phyloP scores from a whole-genome alignment of 2,113 vertebrate genomes.

The Furnarius figulus region DNA sequence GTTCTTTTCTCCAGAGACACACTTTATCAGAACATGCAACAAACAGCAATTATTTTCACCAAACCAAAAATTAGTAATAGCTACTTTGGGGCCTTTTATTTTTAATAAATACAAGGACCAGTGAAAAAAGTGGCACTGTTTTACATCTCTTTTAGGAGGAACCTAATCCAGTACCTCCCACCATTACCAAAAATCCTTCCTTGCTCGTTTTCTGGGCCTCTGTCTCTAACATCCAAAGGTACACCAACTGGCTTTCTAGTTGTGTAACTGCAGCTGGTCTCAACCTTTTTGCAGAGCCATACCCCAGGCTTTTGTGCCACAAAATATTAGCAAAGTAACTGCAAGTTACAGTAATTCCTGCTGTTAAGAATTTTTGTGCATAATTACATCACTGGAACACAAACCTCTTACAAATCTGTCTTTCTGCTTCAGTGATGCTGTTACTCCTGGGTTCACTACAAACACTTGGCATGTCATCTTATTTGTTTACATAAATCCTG shows the following conservation, averaged over 20 bases:
- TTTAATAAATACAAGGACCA: background rate
- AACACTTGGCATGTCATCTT: background rate
- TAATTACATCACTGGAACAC: background rate
- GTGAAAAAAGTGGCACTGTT: background rate
- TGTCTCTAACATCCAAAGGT: background rate
- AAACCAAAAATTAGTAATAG: background rate
- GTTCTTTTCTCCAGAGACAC: background rate
- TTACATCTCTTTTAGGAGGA: background rate
- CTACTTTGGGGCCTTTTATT: background rate
- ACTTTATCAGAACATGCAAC: background rate
- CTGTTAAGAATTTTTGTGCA: background rate
- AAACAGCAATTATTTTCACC: background rate
- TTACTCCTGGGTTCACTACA: background rate
- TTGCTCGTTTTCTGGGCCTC: background rate
- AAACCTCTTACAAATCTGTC: background rate
- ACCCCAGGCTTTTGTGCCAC: background rate
- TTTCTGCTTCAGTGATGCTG: background rate
- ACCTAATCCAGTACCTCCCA: accelerated
- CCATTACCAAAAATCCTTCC: background rate
- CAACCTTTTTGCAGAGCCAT: background rate
- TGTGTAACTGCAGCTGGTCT: background rate
- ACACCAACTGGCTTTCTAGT: background rate
- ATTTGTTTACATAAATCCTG: background rate
- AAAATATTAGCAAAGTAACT: background rate
- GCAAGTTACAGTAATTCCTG: background rate